Evolutionary conservation across 2,797 vertebrate genomes (phyloP).

Genomic region (Eutrigla gurnardus): DNA sequence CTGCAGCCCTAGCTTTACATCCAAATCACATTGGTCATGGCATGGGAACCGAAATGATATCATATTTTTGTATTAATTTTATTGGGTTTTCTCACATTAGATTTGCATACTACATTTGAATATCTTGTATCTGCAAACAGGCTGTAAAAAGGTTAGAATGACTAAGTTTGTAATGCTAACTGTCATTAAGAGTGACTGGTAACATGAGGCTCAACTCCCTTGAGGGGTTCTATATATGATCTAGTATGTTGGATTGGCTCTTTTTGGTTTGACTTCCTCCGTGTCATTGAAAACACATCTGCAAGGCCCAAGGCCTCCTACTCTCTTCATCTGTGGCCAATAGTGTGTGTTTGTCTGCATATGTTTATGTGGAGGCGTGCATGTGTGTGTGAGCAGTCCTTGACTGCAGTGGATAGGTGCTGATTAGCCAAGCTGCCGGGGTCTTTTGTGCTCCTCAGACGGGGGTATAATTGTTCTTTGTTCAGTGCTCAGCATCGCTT

Average conservation of each 20-base stretch:
- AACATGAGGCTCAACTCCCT: conserved; percentile 2
- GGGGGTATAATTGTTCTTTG: conserved; percentile 83
- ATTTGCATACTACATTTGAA: conserved; percentile 5
- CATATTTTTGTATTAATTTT: conserved; percentile 1
- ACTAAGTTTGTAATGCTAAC: neutral
- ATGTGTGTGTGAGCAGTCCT: conserved; percentile 61
- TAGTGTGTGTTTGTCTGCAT: conserved; percentile 38
- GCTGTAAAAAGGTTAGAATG: neutral
- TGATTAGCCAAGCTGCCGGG: conserved; percentile 76
- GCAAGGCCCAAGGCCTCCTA: conserved; percentile 43
- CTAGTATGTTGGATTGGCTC: conserved; percentile 30
- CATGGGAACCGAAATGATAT: conserved; percentile 15
- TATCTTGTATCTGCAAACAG: neutral
- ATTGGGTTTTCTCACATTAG: neutral
- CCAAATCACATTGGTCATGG: conserved; percentile 33
- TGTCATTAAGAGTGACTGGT: neutral
- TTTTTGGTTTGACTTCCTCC: conserved; percentile 55
- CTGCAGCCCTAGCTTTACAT: conserved; percentile 16
- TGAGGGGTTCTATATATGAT: conserved; percentile 7
- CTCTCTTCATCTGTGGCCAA: conserved; percentile 61
- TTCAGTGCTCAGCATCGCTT: conserved; percentile 75
- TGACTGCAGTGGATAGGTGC: conserved; percentile 76
- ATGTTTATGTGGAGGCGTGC: conserved; percentile 47
- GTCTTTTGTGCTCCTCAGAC: conserved; percentile 79
- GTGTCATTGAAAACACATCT: conserved; percentile 66